Evolutionary conservation across 2,113 vertebrate genomes (phyloP).

Genomic region (Elaphurus davidianus): DNA sequence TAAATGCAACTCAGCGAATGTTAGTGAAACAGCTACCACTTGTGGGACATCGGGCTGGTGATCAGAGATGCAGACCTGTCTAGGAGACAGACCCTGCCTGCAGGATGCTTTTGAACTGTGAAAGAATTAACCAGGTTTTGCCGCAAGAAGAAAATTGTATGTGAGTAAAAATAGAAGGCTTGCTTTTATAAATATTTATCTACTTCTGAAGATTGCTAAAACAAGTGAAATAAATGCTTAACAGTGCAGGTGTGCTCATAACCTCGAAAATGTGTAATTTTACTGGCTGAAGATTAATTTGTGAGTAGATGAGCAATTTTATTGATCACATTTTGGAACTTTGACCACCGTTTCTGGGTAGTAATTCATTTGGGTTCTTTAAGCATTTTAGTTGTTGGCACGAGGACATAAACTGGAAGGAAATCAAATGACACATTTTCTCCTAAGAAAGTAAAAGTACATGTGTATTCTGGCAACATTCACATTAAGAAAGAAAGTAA

Average conservation of each 20-base stretch:
- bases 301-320: conserved; percentile 75
- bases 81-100: conserved; percentile 16
- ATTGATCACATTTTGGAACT: conserved; percentile 82
- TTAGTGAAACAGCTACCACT: neutral
- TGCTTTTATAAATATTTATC: conserved; percentile 78
- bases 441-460: conserved; percentile 83
- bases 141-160: conserved; percentile 69
- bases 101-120: conserved; percentile 10
- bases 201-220: conserved; percentile 76
- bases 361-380: conserved; percentile 81
- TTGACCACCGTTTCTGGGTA: conserved; percentile 80
- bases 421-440: conserved; percentile 84
- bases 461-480: conserved; percentile 80
- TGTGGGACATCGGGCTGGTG: no score
- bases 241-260: conserved; percentile 69
- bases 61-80: accelerated
- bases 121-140: conserved; percentile 35
- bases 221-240: conserved; percentile 78
- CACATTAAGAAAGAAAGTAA: conserved; percentile 69
- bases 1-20: neutral
- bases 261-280: conserved; percentile 69
- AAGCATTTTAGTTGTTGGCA: conserved; percentile 82
- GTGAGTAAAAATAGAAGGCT: conserved; percentile 71
- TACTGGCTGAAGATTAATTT: conserved; percentile 75
- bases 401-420: conserved; percentile 78